A percentile compares a stretch with the other conserved stretches of the same genome.
phyloP scores from a whole-genome alignment of 2,113 vertebrate species.

The Agapornis roseicollis region DNA sequence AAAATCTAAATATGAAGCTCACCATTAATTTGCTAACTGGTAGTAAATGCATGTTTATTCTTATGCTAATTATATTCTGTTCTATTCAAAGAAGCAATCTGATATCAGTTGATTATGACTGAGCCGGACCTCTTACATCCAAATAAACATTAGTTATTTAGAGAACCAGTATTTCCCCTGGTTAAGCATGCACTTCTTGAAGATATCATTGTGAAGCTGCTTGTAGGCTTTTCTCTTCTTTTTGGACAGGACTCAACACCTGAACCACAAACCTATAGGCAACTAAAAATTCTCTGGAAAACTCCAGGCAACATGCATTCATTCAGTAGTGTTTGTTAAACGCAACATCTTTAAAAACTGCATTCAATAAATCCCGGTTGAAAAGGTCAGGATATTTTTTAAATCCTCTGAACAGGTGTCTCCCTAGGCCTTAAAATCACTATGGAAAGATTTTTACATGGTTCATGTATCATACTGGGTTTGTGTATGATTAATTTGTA shows the following conservation, averaged over 20 bases:
- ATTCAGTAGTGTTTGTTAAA: neutral
- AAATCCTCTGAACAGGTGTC: neutral
- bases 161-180: neutral
- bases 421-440: neutral
- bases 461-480: neutral
- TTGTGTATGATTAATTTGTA: conserved; percentile 14
- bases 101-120: neutral
- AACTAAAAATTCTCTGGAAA: neutral
- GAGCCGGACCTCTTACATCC: neutral
- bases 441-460: conserved; percentile 10
- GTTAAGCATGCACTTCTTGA: neutral
- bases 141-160: neutral
- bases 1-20: neutral
- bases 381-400: neutral
- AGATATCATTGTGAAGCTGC: neutral
- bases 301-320: neutral
- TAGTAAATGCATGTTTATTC: neutral
- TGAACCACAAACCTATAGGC: neutral
- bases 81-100: neutral
- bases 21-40: neutral
- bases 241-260: neutral
- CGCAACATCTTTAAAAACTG: neutral
- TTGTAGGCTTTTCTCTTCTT: neutral
- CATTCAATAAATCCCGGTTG: neutral
- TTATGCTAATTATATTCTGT: neutral